Evolutionary conservation across 2,113 vertebrate species (phyloP).

Genomic region (Phalacrocorax carbo): DNA sequence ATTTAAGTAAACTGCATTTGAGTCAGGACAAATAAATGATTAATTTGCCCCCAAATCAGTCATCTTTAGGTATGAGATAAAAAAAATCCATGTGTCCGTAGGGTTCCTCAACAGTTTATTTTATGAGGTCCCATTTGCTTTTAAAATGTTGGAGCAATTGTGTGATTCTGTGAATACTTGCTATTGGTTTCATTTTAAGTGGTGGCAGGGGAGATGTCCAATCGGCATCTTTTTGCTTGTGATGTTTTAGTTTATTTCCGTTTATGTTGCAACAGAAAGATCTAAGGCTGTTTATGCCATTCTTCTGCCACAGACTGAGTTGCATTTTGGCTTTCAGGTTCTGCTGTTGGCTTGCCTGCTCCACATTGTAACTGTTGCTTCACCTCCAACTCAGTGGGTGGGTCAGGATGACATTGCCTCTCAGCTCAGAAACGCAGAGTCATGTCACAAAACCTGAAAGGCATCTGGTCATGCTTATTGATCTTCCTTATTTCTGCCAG

Average conservation of each 20-base stretch:
- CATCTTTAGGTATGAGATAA: neutral
- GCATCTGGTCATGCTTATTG: neutral
- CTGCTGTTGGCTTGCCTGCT: neutral
- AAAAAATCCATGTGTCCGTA: neutral
- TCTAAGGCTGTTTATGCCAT: neutral
- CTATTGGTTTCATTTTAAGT: neutral
- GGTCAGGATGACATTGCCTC: neutral
- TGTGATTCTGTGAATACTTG: neutral
- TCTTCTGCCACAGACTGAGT: neutral
- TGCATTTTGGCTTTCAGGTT: neutral
- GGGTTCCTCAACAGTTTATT: neutral
- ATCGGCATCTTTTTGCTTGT: neutral
- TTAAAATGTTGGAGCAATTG: neutral
- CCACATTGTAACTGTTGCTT: neutral
- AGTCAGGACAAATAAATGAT: neutral
- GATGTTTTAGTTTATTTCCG: neutral
- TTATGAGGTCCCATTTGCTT: neutral
- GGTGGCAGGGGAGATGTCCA: neutral
- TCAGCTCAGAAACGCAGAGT: neutral
- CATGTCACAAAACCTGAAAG: neutral
- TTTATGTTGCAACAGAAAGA: neutral
- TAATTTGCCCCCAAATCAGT: neutral
- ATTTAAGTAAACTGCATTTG: neutral
- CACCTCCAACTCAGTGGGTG: neutral
- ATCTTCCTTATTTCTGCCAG: neutral